A percentile compares a stretch with the other conserved stretches of the same genome.
Evolutionary conservation across 2,113 vertebrate species (phyloP).

Genomic region (Corynorhinus townsendii): DNA sequence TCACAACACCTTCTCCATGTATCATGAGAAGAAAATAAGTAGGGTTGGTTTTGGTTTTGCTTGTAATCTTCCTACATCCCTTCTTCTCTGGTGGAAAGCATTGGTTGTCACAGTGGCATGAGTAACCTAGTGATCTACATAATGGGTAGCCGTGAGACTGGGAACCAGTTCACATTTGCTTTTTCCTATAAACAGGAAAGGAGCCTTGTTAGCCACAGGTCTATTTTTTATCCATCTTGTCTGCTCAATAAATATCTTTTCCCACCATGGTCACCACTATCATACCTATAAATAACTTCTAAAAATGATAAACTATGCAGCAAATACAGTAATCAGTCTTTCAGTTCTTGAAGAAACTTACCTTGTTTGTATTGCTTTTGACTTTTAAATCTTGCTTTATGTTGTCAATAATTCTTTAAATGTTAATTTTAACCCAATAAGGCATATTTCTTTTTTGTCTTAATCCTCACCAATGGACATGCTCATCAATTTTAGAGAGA

Average conservation of each 20-base stretch:
- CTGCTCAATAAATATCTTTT: not conserved
- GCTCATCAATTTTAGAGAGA: too few relatives aligned
- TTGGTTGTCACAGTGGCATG: not conserved
- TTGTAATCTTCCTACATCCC: not conserved
- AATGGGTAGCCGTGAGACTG: not conserved
- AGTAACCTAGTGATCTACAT: not conserved
- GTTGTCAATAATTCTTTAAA: not conserved
- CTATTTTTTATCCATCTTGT: not conserved
- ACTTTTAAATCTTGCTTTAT: not conserved
- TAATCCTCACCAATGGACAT: too few relatives aligned
- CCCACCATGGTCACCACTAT: not conserved
- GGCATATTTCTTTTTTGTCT: not conserved
- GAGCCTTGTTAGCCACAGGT: not conserved
- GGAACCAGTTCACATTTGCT: not conserved
- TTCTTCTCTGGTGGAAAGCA: not conserved
- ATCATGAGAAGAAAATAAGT: not conserved
- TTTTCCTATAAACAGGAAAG: not conserved
- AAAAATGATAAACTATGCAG: not conserved
- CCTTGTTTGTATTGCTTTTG: not conserved
- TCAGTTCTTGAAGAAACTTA: slow-evolving; percentile 11
- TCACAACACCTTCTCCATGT: not conserved
- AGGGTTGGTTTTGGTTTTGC: not conserved
- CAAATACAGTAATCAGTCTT: not conserved
- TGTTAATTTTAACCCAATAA: not conserved
- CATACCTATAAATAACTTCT: not conserved